These are phyloP conservation scores for Cantharis lateralis DNA, from an alignment of 2,888 invertebrate species.

Conservation along the genomic window DNA sequence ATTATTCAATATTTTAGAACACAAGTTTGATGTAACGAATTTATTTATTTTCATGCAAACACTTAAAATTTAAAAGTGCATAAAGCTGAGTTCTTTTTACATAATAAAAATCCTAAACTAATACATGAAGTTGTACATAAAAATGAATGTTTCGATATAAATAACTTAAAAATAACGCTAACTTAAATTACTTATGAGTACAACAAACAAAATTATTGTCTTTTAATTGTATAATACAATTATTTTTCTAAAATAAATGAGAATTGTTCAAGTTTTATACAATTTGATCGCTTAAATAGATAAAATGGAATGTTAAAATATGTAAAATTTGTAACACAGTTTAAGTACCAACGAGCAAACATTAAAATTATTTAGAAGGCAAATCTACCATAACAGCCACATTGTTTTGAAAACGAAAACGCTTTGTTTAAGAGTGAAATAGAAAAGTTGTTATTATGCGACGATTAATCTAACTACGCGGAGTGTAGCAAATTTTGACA, in stretches of 20 bases:
- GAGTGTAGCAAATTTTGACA: background rate
- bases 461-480: background rate
- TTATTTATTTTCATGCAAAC: slow-evolving; percentile 18
- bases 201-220: slow-evolving; percentile 25
- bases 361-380: background rate
- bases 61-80: slow-evolving; percentile 10
- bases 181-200: background rate
- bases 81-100: slow-evolving; percentile 1
- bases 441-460: background rate
- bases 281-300: slow-evolving; percentile 7
- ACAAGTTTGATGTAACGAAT: slow-evolving; percentile 33
- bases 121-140: background rate
- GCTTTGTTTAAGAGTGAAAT: background rate
- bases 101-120: background rate
- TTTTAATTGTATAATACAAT: slow-evolving; percentile 15
- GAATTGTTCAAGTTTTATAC: slow-evolving; percentile 16
- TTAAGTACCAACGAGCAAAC: slow-evolving; percentile 8
- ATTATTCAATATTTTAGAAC: slow-evolving; percentile 52
- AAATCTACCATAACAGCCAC: background rate
- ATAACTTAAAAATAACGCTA: background rate
- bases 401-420: background rate
- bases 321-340: slow-evolving; percentile 16
- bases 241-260: slow-evolving; percentile 6
- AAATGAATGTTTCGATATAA: background rate
- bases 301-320: slow-evolving; percentile 15